These are phyloP conservation scores for Drosophila siamana DNA, from an alignment of 2,888 invertebrate species.

Conservation along the genomic window DNA sequence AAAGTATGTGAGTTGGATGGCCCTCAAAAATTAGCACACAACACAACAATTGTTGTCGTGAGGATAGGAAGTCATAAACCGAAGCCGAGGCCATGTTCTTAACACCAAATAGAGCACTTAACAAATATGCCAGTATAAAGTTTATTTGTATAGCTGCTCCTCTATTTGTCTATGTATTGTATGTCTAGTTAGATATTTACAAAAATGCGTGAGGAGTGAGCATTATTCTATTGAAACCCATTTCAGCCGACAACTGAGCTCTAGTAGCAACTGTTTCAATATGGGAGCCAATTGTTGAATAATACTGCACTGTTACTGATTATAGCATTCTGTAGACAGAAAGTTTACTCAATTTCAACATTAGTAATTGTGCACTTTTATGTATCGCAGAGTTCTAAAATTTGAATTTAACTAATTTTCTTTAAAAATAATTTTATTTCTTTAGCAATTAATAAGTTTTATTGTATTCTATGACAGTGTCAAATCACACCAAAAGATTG, in stretches of 20 bases:
- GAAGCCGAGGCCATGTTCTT: constrained; percentile 38
- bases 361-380: background rate
- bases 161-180: constrained; percentile 1
- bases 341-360: constrained; percentile 4
- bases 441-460: too few species aligned
- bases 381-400: too few species aligned
- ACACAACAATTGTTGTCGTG: constrained; percentile 22
- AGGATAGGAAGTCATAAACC: constrained; percentile 50
- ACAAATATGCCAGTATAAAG: constrained; percentile 18
- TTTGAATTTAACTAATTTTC: too few species aligned
- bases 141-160: constrained; percentile 16
- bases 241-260: constrained; percentile 51
- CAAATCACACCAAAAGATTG: too few species aligned
- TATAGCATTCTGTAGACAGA: background rate
- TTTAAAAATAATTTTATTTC: too few species aligned
- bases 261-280: constrained; percentile 60
- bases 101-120: constrained; percentile 30
- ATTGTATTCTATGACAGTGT: too few species aligned
- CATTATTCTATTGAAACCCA: constrained; percentile 41
- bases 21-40: constrained; percentile 54
- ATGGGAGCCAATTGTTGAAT: constrained; percentile 9
- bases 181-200: constrained; percentile 11
- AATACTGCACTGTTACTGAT: constrained; percentile 10
- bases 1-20: constrained; percentile 27
- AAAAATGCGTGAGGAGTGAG: constrained; percentile 28